These are phyloP conservation scores for Riptortus pedestris DNA, from an alignment of 1,140 invertebrate genomes.

Conservation along the genomic window DNA sequence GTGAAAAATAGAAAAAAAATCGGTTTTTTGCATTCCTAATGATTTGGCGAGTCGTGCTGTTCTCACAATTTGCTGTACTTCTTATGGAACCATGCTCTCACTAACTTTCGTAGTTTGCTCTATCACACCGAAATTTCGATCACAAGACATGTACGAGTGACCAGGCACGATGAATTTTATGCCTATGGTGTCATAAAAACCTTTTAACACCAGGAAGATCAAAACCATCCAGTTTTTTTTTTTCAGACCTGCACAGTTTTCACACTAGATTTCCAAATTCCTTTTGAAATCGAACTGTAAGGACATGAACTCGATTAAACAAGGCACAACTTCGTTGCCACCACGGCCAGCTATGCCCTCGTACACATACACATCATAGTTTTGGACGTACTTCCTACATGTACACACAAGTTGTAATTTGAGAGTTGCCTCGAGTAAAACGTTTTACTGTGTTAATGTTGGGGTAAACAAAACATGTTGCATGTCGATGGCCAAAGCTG, in stretches of 20 bases:
- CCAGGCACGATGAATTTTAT: neutral
- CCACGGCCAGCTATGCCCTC: neutral
- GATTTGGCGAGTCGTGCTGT: too few species aligned
- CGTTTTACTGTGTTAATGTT: slow-evolving; percentile 20
- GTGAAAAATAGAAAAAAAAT: too few species aligned
- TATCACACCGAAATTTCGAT: neutral
- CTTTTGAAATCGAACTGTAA: neutral
- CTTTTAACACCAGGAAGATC: neutral
- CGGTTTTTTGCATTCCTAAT: too few species aligned
- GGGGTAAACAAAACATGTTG: neutral
- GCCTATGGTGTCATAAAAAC: neutral
- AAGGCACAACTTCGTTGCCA: neutral
- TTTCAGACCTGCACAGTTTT: neutral
- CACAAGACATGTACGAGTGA: neutral
- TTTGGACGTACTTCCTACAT: neutral
- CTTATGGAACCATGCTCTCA: neutral
- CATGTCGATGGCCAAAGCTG: neutral
- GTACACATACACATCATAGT: neutral
- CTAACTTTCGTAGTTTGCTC: neutral
- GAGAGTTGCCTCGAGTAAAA: slow-evolving; percentile 14
- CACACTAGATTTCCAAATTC: neutral
- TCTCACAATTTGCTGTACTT: neutral
- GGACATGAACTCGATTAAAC: neutral
- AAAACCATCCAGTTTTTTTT: neutral
- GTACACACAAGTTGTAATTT: neutral